Conservation (phyloP, 2,888 invertebrate species). For the Salpingus planirostris region DNA sequence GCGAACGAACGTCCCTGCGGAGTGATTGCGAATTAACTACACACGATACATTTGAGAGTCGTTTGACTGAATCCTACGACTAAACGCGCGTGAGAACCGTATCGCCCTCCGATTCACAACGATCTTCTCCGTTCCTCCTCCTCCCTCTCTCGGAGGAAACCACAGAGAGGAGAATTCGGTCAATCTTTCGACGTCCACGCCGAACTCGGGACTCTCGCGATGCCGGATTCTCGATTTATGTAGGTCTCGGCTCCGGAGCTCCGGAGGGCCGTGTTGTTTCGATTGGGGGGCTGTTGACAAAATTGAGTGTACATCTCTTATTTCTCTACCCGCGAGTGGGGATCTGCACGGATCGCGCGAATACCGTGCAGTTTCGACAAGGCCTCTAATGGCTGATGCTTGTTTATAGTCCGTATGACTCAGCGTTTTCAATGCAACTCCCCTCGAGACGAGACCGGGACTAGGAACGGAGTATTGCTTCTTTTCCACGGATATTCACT, state of each 20-base stretch:
- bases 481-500: constrained; percentile 13
- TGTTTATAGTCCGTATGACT: constrained; percentile 16
- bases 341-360: constrained; percentile 8
- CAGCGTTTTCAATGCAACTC: constrained; percentile 12
- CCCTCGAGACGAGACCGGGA: no score
- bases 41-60: background rate
- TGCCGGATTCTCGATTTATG: background rate
- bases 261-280: constrained; percentile 4
- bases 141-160: no score
- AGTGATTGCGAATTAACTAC: constrained; percentile 6
- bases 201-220: no score
- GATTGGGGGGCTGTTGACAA: no score
- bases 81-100: constrained; percentile 2
- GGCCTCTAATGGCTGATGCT: constrained; percentile 14
- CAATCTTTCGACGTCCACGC: no score
- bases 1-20: constrained; percentile 3
- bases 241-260: no score
- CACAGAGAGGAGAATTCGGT: no score
- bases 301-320: constrained; percentile 8
- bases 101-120: no score
- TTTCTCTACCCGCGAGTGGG: constrained; percentile 9
- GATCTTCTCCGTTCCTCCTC: no score
- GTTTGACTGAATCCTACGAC: constrained; percentile 2
- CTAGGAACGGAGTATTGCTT: constrained; percentile 12
- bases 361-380: constrained; percentile 9